phyloP scores from a whole-genome alignment of 2,888 invertebrate species.

The Drosophila sordidapex region DNA sequence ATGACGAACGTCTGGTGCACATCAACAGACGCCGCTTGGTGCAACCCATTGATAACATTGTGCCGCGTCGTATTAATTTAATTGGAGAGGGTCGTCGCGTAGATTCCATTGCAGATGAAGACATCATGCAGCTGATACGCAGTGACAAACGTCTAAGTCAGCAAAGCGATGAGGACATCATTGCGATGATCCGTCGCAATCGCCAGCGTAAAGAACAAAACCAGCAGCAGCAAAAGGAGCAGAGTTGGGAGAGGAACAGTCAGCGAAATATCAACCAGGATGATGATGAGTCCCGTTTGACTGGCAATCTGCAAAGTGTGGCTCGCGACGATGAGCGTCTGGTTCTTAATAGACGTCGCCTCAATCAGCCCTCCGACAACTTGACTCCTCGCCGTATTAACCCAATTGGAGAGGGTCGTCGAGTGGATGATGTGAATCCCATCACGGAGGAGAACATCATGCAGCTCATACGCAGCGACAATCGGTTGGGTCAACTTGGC shows the following conservation, averaged over 20 bases:
- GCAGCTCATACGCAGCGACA: conserved; percentile 7
- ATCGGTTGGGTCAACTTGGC: conserved; percentile 4
- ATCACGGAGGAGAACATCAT: conserved; percentile 13
- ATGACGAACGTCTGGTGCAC: conserved; percentile 69
- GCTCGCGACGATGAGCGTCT: conserved; percentile 61
- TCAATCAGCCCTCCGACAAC: conserved; percentile 29
- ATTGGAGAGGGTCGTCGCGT: conserved; percentile 50
- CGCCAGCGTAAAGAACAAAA: conserved; percentile 15
- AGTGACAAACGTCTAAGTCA: conserved; percentile 4
- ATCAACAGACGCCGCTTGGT: conserved; percentile 60
- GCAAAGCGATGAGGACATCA: conserved; percentile 42
- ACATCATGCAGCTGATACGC: conserved; percentile 6
- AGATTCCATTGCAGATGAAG: conserved; percentile 11
- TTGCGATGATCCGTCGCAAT: conserved; percentile 38
- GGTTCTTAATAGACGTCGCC: conserved; percentile 57
- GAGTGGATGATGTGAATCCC: conserved; percentile 19
- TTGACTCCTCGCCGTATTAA: conserved; percentile 29
- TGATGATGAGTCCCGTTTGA: background rate
- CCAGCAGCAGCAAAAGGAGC: background rate
- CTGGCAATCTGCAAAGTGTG: conserved; percentile 44
- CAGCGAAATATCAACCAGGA: background rate
- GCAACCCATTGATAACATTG: conserved; percentile 24
- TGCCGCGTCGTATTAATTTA: conserved; percentile 27
- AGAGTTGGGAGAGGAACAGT: background rate
- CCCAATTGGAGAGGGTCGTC: conserved; percentile 52